phyloP scores from a whole-genome alignment of 1,140 invertebrate species.

The Myzus persicae region DNA sequence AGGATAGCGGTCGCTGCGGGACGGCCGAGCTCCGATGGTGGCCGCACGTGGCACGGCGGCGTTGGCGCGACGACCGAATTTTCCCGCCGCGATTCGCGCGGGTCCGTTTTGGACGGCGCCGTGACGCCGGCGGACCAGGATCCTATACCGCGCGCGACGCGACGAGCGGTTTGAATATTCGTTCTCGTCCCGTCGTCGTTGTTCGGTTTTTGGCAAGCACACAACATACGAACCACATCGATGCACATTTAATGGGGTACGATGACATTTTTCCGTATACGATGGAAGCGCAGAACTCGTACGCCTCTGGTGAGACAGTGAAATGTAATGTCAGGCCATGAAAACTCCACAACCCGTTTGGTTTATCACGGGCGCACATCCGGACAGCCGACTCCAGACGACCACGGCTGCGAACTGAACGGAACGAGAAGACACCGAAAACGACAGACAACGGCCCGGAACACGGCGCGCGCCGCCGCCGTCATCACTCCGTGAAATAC shows the following conservation, averaged over 20 bases:
- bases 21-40: neutral
- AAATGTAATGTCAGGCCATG: no score
- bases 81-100: neutral
- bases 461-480: neutral
- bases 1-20: no score
- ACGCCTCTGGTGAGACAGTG: no score
- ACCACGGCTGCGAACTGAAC: neutral
- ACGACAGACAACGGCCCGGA: neutral
- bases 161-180: neutral
- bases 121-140: slow-evolving; percentile 28
- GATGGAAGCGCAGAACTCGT: no score
- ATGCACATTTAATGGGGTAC: no score
- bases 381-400: neutral
- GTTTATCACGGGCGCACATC: neutral
- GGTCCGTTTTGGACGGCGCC: slow-evolving; percentile 41
- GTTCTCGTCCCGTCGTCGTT: neutral
- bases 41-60: neutral
- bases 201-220: neutral
- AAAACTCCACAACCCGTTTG: no score
- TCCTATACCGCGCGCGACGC: neutral
- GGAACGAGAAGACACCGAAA: neutral
- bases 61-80: neutral
- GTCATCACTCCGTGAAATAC: neutral
- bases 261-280: no score
- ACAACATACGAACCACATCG: no score